These are phyloP conservation scores for Mus caroli DNA, from an alignment of 2,797 vertebrate species.

Conservation along the genomic window DNA sequence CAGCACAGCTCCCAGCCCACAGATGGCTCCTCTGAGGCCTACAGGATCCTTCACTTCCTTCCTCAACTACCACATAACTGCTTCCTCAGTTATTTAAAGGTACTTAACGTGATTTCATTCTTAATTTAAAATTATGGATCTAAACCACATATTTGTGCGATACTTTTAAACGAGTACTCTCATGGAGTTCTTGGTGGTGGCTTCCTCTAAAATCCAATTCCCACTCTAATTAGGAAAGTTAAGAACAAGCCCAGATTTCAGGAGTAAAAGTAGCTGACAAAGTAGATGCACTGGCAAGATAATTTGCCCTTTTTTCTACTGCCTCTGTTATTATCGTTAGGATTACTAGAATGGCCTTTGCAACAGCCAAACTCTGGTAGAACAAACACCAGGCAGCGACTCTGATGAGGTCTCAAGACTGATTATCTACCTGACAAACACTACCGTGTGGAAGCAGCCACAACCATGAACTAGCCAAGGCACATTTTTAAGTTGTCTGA, in stretches of 20 bases:
- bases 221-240: background rate
- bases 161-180: background rate
- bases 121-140: slow-evolving; percentile 38
- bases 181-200: background rate
- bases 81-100: background rate
- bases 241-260: background rate
- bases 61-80: background rate
- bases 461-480: background rate
- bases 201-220: background rate
- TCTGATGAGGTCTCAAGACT: background rate
- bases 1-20: background rate
- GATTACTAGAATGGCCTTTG: background rate
- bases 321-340: background rate
- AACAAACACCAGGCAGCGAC: background rate
- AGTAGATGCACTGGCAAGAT: background rate
- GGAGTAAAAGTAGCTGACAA: background rate
- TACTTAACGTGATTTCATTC: slow-evolving; percentile 3
- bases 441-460: background rate
- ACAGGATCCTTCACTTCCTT: background rate
- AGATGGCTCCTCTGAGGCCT: background rate
- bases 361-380: background rate
- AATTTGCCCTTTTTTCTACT: background rate
- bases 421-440: background rate
- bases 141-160: background rate
- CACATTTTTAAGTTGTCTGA: background rate